Base-by-base conservation (phyloP, 2,888 invertebrate genomes). In the Stenotaenia linearis region DNA sequence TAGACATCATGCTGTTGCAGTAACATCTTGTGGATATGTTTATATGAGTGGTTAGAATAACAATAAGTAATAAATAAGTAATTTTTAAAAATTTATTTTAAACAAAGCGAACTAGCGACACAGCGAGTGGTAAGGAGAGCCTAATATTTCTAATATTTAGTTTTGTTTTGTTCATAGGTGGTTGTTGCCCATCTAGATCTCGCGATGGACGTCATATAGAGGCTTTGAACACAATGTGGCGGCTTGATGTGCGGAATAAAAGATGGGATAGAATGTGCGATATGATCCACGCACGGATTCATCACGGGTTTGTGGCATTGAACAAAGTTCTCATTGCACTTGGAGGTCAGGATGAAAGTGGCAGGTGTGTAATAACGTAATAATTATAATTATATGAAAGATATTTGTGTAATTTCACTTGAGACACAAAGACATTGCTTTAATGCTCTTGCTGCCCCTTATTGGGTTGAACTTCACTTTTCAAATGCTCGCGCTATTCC, bases 331-430 rank as follows among this genome's bases (percentile, higher is more conserved):
- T 79, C 18, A 32, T 74, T 74, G 79, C 75, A 0, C 30, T 79
- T 74, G 79, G 79, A 30, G 79, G 79, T 1, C 79, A 79, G 15
- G 40, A 79, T 21, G 79, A 79, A 25, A 35, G 10, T 12, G 79
- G 79, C 25, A 18, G 37, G 79, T 79, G 2, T 10, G 61, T 74
- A 75, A 1, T 30, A 10, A n/a, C n/a, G n/a, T n/a, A n/a, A n/a
- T n/a, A n/a, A n/a, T n/a, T n/a, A n/a, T n/a, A n/a, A n/a, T n/a
- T n/a, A n/a, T n/a, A n/a, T n/a, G n/a, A n/a, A n/a, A n/a, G n/a
- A n/a, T n/a, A n/a, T n/a, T n/a, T n/a, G n/a, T n/a, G n/a, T n/a
- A n/a, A n/a, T n/a, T n/a, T n/a, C n/a, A n/a, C n/a, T n/a, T n/a
- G n/a, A n/a, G n/a, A n/a, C n/a, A n/a, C n/a, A n/a, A n/a, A n/a